phyloP scores from a whole-genome alignment of 2,797 vertebrate genomes.

The Neoniphon sammara region DNA sequence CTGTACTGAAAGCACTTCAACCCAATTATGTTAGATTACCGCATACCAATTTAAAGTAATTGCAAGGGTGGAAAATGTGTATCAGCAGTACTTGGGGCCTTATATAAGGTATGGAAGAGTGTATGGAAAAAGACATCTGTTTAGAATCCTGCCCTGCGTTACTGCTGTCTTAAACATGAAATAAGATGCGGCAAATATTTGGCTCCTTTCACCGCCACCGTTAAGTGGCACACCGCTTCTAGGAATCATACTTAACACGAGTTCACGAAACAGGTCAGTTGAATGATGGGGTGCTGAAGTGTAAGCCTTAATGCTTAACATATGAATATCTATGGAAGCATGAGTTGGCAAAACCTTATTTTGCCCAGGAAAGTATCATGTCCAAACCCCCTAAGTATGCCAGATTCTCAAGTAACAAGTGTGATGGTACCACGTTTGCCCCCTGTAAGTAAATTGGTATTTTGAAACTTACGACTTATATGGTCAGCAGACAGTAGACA shows the following conservation, averaged over 20 bases:
- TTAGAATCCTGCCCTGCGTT: conserved; percentile 54
- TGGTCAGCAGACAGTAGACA: conserved; percentile 1
- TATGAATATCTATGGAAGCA: conserved; percentile 58
- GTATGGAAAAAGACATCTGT: conserved; percentile 81
- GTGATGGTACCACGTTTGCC: conserved; percentile 11
- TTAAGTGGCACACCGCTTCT: conserved; percentile 68
- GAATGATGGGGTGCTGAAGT: conserved; percentile 65
- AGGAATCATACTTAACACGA: conserved; percentile 61
- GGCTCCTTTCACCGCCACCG: conserved; percentile 64
- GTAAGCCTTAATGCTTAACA: conserved; percentile 56
- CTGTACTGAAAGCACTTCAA: conserved; percentile 39
- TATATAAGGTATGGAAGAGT: conserved; percentile 73
- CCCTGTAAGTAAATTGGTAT: conserved; percentile 10
- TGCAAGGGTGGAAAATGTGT: conserved; percentile 73
- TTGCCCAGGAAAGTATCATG: conserved; percentile 28
- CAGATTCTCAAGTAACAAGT: conserved; percentile 4
- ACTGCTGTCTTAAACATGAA: conserved; percentile 67
- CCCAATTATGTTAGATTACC: conserved; percentile 57
- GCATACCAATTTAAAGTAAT: conserved; percentile 67
- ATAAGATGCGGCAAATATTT: conserved; percentile 64
- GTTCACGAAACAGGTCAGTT: conserved; percentile 60
- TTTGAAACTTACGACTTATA: conserved; percentile 6
- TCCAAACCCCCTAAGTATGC: conserved; percentile 21
- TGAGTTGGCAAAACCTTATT: conserved; percentile 36
- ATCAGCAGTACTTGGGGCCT: conserved; percentile 63